Base-by-base conservation (phyloP, 1,140 invertebrate genomes). In the Arion vulgaris region DNA sequence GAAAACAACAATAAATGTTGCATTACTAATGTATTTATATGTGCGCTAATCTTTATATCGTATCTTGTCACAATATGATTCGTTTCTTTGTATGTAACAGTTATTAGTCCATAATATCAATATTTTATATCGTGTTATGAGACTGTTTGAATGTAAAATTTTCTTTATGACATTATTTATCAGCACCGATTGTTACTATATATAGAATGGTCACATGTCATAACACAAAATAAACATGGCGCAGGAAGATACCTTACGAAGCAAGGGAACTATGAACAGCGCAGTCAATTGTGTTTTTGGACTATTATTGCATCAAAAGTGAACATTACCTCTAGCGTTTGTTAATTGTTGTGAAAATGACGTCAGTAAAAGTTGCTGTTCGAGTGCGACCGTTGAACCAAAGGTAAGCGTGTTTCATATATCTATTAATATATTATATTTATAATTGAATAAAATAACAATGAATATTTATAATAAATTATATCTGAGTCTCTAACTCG, bases 331-430 rank as follows among this genome's bases (percentile, higher is more conserved):
- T 19, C 53, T 15, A 75, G 32, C 72, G 1, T 28, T 49, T 82
- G 38, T 69, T 57, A 32, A 45, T 26, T 32, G 68, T 5, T 0
- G 38, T 17, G 0, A 82, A 36, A 32, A 91, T 91, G 90, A 88
- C 89, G 23, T 90, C 88, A 2, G 89, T 92, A 2, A 92, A 90
- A 84, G 91, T 92, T 38, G 91, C 90, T 39, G 89, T 92, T 17
- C 85, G 91, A 38, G 89, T 91, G 34, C 80, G 91, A 38, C 91
- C 91, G 1, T 39, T 90, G 0, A 91, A 90, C 82, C 85, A 88
- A 68, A 90, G 90, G 90, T 87, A 86, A 81, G 62, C 39, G n/a
- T 45, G 62, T 28, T 45, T 45, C 41, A 45, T 45, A 15, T n/a
- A n/a, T n/a, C n/a, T n/a, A n/a, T n/a, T n/a, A n/a, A n/a, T n/a